A percentile compares a stretch with the other conserved stretches of the same genome.
Evolutionary conservation across 2,888 invertebrate genomes (phyloP).

Genomic region (Oscheius sp.): DNA sequence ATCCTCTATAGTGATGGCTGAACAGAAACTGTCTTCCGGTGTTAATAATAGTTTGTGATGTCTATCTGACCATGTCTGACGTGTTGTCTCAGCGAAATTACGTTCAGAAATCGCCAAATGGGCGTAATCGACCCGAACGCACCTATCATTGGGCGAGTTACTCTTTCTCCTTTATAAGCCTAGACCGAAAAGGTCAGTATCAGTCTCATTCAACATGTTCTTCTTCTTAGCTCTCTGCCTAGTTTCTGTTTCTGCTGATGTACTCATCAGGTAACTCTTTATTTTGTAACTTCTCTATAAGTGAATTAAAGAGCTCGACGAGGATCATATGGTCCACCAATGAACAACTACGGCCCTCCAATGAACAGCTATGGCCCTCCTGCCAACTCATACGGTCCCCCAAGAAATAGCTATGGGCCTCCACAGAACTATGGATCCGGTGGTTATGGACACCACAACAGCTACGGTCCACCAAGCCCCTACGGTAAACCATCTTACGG

Average conservation of each 20-base stretch:
- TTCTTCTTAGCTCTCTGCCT: conserved; percentile 6
- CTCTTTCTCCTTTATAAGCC: conserved; percentile 24
- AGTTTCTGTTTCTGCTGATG: conserved; percentile 11
- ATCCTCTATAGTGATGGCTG: conserved; percentile 13
- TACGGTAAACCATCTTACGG: conserved; percentile 1
- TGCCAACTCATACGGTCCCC: conserved; percentile 11
- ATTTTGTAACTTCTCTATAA: background rate
- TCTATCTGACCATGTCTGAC: conserved; percentile 9
- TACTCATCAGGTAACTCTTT: conserved; percentile 1
- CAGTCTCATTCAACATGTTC: conserved; percentile 19
- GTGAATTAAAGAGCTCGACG: background rate
- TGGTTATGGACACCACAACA: background rate
- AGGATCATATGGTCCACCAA: conserved; percentile 6
- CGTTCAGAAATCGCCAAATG: conserved; percentile 32
- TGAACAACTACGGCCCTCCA: conserved; percentile 13
- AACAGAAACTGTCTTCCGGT: background rate
- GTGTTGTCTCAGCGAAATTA: background rate
- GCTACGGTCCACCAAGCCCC: background rate
- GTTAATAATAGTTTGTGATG: conserved; percentile 5
- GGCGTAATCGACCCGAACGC: conserved; percentile 24
- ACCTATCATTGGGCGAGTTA: conserved; percentile 27
- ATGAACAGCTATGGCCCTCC: conserved; percentile 24
- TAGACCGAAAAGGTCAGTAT: conserved; percentile 11
- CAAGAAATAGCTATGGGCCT: conserved; percentile 24
- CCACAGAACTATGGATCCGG: conserved; percentile 21